Evolutionary conservation across 2,888 invertebrate species (phyloP).

Genomic region (Mimumesa dahlbomi): DNA sequence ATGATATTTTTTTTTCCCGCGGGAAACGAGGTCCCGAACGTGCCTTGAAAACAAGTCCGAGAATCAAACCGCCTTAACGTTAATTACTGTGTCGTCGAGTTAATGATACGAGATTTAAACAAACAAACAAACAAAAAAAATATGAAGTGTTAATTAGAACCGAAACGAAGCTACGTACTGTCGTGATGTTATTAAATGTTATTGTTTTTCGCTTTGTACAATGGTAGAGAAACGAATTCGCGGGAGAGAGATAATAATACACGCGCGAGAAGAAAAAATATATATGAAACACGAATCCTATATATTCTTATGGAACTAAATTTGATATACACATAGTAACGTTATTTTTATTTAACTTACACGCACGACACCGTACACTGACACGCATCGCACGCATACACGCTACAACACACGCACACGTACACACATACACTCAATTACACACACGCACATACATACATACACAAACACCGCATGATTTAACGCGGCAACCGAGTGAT

Average conservation of each 20-base stretch:
- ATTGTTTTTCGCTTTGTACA: slow-evolving; percentile 73
- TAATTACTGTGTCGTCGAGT: slow-evolving; percentile 43
- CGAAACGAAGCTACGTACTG: slow-evolving; percentile 57
- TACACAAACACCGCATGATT: slow-evolving; percentile 5
- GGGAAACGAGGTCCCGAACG: slow-evolving; percentile 30
- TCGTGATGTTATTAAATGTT: slow-evolving; percentile 71
- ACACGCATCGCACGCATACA: slow-evolving; percentile 18
- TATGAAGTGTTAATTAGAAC: slow-evolving; percentile 55
- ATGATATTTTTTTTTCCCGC: too few relatives aligned
- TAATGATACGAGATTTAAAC: slow-evolving; percentile 39
- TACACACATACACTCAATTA: slow-evolving; percentile 3
- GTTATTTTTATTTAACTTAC: slow-evolving; percentile 73
- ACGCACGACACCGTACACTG: slow-evolving; percentile 44
- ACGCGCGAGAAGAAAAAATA: slow-evolving; percentile 45
- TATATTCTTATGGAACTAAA: slow-evolving; percentile 64
- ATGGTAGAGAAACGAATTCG: slow-evolving; percentile 64
- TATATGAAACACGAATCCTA: slow-evolving; percentile 47
- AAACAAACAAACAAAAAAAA: slow-evolving; percentile 35
- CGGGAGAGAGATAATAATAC: slow-evolving; percentile 36
- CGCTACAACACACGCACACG: slow-evolving; percentile 10
- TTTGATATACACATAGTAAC: slow-evolving; percentile 68
- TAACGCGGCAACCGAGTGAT: slow-evolving; percentile 16
- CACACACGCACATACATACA: neutral
- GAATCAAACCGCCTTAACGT: slow-evolving; percentile 68
- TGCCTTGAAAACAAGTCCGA: slow-evolving; percentile 63